phyloP scores from a whole-genome alignment of 2,113 vertebrate genomes.

The Sorex araneus region DNA sequence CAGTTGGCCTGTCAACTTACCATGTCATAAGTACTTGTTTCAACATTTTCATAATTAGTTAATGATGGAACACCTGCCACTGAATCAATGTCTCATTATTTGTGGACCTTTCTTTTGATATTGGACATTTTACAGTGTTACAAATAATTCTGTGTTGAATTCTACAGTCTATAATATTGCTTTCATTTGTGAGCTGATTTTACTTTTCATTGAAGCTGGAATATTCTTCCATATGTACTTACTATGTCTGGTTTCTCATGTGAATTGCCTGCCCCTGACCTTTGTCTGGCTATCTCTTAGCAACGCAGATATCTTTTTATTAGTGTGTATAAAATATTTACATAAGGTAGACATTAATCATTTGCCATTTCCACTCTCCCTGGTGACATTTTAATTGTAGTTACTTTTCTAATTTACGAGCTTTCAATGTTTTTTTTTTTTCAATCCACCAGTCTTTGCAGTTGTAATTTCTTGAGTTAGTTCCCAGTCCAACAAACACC shows the following conservation, averaged over 20 bases:
- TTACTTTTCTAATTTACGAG: conserved; percentile 19
- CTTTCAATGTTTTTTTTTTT: background rate
- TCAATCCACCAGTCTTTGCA: background rate
- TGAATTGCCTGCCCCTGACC: conserved; percentile 28
- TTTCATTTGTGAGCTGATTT: conserved; percentile 15
- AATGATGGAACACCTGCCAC: background rate
- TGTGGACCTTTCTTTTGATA: conserved; percentile 25
- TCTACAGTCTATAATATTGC: background rate
- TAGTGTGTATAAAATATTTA: conserved; percentile 27
- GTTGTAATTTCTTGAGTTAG: conserved; percentile 4
- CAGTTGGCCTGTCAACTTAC: conserved; percentile 51
- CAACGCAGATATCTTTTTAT: conserved; percentile 46
- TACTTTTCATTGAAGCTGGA: conserved; percentile 33
- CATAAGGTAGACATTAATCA: background rate
- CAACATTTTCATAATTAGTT: conserved; percentile 72
- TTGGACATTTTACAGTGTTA: conserved; percentile 36
- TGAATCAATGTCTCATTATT: conserved; percentile 55
- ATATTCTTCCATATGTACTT: background rate
- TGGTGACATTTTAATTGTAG: conserved; percentile 45
- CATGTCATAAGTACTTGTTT: conserved; percentile 52
- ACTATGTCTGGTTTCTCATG: background rate
- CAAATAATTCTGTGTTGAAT: conserved; percentile 47
- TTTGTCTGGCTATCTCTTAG: conserved; percentile 45
- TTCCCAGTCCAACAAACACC: background rate
- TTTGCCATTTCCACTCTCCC: background rate